Evolutionary conservation across 2,888 invertebrate genomes (phyloP), one percentile per base, ranked within the genome.

Genomic region (Nomada ferruginata): DNA sequence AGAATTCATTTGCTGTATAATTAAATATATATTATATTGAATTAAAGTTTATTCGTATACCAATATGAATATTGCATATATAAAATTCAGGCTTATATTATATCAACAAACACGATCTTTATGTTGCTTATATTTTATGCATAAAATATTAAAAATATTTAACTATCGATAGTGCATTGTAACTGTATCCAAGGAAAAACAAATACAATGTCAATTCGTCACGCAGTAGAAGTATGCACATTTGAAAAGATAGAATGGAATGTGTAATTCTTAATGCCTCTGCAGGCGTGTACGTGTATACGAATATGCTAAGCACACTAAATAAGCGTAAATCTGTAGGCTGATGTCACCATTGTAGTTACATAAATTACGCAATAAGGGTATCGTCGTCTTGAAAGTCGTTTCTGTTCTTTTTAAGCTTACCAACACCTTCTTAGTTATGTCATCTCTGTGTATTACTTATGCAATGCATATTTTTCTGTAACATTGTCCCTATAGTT

Each of bases 331-430:
- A 74, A 81, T 69, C 69, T 26, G 57, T 23, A 23, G 20, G 55
- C 61, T 79, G 76, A 79, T 60, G 65, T 79, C 76, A 79, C 53
- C 65, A 26, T 79, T 77, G 47, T 36, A 70, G 59, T 65, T 61
- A 66, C 60, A 57, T 57, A 79, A 77, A 71, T 71, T 57, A 66
- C 61, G 44, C 50, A 77, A 73, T 71, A 60, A 77, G 52, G 60
- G 26, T 71, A 65, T 65, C 13, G 29, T 47, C 61, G 52, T 63
- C 63, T 63, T 36, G 64, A 52, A 55, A 20, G n/a, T n/a, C 20
- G 15, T 63, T 64, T 52, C 47, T 36, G n/a, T 26, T 20, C 44
- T 13, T 15, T 52, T 15, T 18, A 20, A 42, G 9, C 13, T 29
- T 20, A 20, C 13, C 20, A 53, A 53, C 11, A 59, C 42, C 36